Evolutionary conservation across 2,888 invertebrate species (phyloP), one percentile per base, ranked within the genome.

Genomic region (Dolichopus griseipennis): DNA sequence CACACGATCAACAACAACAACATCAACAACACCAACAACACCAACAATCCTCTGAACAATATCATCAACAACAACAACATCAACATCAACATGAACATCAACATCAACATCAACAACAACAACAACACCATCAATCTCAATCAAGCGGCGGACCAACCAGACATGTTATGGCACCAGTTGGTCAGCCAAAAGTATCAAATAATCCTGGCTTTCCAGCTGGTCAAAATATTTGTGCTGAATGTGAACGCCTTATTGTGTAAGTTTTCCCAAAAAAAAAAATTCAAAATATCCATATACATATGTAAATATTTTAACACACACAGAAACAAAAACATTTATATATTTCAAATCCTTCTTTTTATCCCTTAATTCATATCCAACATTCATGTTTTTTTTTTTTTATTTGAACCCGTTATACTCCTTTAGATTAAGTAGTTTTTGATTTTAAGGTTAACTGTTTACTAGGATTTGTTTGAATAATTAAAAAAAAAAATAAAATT

Each of bases 211-310:
- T 93, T 75, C 90, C 91, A 75, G 88, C 92, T 75, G 91, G 92
- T 78, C 93, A 94, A 84, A 95, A 94, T 84, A 91, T 95, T 83
- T 98, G 98, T 86, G 92, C 92, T 75, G 95, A 95, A 80, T 98
- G 98, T 86, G 96, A 96, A 83, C 90, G 96, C 78, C 90, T 96
- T 79, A 96, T 97, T 84, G 93, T 95, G 97, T 97, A 91, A 94
- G 95, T 91, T 86, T n/a, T 87, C 63, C 22, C 6, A 8, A 43
- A 18, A 22, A 65, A 18, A 66, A 66, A 43, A 10, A 6, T 18
- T 12, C 9, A 52, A 52, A n/a, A n/a, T n/a, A n/a, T n/a, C n/a
- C n/a, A n/a, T n/a, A n/a, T 52, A 10, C 37, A 37, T 7, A 37
- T 37, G 8, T 37, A 10, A 37, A 27, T 27, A 27, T 27, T 27